Conservation (phyloP, 2,113 vertebrate genomes). For the Neolamprologus sp. region DNA sequence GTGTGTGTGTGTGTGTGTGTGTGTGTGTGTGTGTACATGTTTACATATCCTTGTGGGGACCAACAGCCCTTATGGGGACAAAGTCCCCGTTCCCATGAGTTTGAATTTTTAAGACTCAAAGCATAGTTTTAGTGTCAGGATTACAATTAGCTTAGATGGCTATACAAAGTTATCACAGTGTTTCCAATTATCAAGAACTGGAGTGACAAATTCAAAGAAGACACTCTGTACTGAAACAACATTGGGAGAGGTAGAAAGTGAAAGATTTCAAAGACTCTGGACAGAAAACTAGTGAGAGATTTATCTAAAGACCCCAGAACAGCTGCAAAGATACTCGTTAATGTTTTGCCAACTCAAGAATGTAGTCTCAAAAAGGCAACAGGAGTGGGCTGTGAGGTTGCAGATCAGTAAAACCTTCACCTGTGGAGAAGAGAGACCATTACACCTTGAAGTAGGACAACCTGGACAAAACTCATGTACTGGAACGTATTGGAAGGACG, state of each 20-base stretch:
- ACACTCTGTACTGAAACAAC: neutral
- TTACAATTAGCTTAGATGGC: neutral
- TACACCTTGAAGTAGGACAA: neutral
- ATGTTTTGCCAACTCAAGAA: neutral
- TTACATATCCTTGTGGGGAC: neutral
- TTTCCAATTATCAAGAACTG: neutral
- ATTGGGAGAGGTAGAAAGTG: neutral
- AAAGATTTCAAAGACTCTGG: neutral
- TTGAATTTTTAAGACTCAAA: neutral
- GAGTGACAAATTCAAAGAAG: neutral
- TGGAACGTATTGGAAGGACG: neutral
- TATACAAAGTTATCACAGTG: neutral
- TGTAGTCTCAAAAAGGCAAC: neutral
- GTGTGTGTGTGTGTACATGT: neutral
- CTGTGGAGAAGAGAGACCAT: neutral
- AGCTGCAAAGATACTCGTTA: neutral
- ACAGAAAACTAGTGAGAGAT: neutral
- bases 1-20: neutral
- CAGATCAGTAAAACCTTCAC: neutral
- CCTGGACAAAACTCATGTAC: neutral
- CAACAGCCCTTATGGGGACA: neutral
- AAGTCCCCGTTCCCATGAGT: neutral
- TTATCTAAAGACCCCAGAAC: neutral
- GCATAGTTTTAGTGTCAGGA: neutral
- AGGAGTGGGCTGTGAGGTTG: neutral